phyloP scores from a whole-genome alignment of 2,888 invertebrate species.

The Acleris cristana region DNA sequence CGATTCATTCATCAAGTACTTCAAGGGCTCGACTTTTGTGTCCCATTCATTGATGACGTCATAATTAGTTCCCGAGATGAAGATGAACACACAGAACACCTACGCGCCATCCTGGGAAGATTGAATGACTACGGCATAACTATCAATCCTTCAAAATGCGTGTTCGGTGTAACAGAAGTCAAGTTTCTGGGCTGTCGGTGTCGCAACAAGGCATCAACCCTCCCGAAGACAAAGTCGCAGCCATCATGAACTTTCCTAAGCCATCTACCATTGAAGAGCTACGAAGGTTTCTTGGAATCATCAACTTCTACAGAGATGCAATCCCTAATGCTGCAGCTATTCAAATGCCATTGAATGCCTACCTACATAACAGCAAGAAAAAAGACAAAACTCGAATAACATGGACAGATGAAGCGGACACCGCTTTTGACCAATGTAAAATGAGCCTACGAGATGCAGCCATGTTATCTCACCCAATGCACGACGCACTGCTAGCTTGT shows the following conservation, averaged over 20 bases:
- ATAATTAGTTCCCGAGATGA: constrained; percentile 6
- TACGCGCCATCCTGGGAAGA: constrained; percentile 20
- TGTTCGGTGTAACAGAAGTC: constrained; percentile 1
- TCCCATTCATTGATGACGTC: constrained; percentile 36
- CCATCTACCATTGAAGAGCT: background rate
- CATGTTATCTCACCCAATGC: background rate
- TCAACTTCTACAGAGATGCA: background rate
- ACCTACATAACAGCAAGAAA: background rate
- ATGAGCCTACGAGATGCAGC: too few species aligned
- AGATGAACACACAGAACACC: constrained; percentile 11
- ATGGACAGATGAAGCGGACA: too few species aligned
- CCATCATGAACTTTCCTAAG: background rate
- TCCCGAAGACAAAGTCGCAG: background rate
- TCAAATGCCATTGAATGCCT: background rate
- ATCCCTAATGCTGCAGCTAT: background rate
- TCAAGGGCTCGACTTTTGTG: background rate
- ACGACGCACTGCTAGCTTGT: background rate
- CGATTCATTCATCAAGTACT: background rate
- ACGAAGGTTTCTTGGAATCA: too few species aligned
- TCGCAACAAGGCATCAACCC: background rate
- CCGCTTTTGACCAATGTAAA: too few species aligned
- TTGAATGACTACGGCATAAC: constrained; percentile 17
- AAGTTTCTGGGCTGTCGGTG: constrained; percentile 20
- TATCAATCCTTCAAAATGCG: constrained; percentile 29
- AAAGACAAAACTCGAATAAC: too few species aligned